These are phyloP conservation scores for Acrobasis suavella DNA, from an alignment of 2,888 invertebrate genomes.

Conservation along the genomic window DNA sequence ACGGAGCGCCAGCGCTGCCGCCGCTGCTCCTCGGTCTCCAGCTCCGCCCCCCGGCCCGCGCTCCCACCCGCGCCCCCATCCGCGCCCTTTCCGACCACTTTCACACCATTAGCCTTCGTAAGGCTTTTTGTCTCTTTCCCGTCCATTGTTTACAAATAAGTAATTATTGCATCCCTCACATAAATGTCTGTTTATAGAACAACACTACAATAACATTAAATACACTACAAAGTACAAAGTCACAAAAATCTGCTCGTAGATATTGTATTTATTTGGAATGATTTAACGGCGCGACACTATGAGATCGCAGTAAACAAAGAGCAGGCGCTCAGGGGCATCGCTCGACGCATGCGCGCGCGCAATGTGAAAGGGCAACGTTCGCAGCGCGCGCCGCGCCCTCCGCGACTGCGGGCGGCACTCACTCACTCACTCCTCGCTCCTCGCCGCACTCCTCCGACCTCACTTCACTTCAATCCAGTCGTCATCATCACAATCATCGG, in stretches of 20 bases:
- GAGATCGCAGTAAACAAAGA: slow-evolving; percentile 23
- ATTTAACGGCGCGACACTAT: slow-evolving; percentile 2
- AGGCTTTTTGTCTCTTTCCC: slow-evolving; percentile 8
- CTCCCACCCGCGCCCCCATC: slow-evolving; percentile 21
- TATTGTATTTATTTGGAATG: background rate
- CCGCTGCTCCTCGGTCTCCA: slow-evolving; percentile 87
- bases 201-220: background rate
- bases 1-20: slow-evolving; percentile 89
- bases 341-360: slow-evolving; percentile 10
- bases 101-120: slow-evolving; percentile 20
- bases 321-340: slow-evolving; percentile 4
- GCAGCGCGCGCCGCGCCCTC: slow-evolving; percentile 13
- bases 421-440: background rate
- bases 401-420: background rate
- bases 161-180: background rate
- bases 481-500: background rate
- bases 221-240: background rate
- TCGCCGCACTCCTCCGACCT: slow-evolving; percentile 3
- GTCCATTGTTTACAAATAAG: slow-evolving; percentile 1
- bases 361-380: background rate
- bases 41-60: slow-evolving; percentile 38
- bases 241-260: background rate
- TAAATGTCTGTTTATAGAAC: slow-evolving; percentile 7
- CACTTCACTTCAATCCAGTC: background rate
- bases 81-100: slow-evolving; percentile 28